Evolutionary conservation across 2,888 invertebrate species (phyloP).

Genomic region (Sicus ferrugineus): DNA sequence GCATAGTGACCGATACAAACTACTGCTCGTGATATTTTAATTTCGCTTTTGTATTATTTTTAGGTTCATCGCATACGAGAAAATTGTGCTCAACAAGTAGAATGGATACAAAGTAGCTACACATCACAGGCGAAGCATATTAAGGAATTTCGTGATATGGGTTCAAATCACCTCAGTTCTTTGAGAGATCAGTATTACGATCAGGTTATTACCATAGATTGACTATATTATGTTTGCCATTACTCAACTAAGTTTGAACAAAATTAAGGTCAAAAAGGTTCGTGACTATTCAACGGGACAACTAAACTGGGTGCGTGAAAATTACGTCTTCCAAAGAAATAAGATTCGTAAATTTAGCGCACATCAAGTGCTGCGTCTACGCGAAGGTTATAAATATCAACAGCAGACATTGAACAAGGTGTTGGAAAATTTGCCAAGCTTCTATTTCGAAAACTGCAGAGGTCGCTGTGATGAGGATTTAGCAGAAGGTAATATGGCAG

Average conservation of each 20-base stretch:
- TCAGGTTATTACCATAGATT: conserved; percentile 71
- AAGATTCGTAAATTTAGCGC: conserved; percentile 94
- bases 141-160: conserved; percentile 89
- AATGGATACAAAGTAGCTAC: conserved; percentile 92
- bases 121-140: conserved; percentile 86
- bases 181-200: conserved; percentile 91
- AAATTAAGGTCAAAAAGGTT: conserved; percentile 80
- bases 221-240: background rate
- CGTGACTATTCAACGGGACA: conserved; percentile 91
- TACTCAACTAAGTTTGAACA: background rate
- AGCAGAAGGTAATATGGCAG: conserved; percentile 55
- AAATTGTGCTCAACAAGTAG: conserved; percentile 92
- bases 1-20: too few species aligned
- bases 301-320: conserved; percentile 92
- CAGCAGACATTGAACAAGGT: conserved; percentile 95
- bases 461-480: conserved; percentile 73
- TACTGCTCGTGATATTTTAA: too few species aligned
- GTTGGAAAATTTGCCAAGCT: conserved; percentile 87
- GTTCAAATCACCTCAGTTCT: conserved; percentile 84
- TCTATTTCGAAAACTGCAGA: conserved; percentile 93
- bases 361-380: conserved; percentile 85
- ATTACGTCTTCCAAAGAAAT: conserved; percentile 93
- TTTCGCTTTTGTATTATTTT: background rate
- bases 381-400: conserved; percentile 95
- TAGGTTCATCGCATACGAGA: conserved; percentile 90